phyloP scores from a whole-genome alignment of 2,113 vertebrate species.

The Sorex fumeus region DNA sequence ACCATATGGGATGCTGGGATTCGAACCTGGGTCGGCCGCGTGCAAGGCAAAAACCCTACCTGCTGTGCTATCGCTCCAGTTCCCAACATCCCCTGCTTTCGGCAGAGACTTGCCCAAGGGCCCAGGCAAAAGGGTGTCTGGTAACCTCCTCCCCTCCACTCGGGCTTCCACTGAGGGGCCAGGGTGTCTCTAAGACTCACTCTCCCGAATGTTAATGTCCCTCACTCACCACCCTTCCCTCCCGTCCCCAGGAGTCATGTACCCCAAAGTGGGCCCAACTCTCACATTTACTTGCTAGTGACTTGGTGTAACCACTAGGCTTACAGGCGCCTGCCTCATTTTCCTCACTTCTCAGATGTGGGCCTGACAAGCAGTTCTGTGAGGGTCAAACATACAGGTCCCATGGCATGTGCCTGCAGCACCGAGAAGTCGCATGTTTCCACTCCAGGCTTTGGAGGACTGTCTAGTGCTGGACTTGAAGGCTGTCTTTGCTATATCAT shows the following conservation, averaged over 20 bases:
- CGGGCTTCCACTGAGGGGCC: not conserved
- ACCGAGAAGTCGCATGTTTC: not conserved
- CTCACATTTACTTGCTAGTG: not conserved
- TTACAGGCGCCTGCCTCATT: constrained; percentile 1
- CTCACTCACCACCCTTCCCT: not conserved
- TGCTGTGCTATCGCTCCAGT: too few species aligned
- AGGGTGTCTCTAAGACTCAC: not conserved
- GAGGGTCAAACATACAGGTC: not conserved
- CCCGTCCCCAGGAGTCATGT: not conserved
- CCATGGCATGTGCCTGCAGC: not conserved
- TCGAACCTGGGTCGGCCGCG: too few species aligned
- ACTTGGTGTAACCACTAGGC: not conserved
- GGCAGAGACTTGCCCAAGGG: not conserved
- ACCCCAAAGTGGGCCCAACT: not conserved
- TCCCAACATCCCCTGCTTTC: too few species aligned
- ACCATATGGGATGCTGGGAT: too few species aligned
- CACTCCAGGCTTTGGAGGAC: not conserved
- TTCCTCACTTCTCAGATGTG: not conserved
- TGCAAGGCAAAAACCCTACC: too few species aligned
- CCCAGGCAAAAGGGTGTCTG: not conserved
- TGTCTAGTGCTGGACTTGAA: not conserved
- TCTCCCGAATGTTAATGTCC: not conserved
- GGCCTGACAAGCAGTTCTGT: not conserved
- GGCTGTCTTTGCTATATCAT: not conserved
- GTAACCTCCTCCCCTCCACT: not conserved